Percentiles rank a stretch among this genome's conserved stretches.
Conservation (phyloP, 2,797 vertebrate species). For the Ataeniobius toweri region DNA sequence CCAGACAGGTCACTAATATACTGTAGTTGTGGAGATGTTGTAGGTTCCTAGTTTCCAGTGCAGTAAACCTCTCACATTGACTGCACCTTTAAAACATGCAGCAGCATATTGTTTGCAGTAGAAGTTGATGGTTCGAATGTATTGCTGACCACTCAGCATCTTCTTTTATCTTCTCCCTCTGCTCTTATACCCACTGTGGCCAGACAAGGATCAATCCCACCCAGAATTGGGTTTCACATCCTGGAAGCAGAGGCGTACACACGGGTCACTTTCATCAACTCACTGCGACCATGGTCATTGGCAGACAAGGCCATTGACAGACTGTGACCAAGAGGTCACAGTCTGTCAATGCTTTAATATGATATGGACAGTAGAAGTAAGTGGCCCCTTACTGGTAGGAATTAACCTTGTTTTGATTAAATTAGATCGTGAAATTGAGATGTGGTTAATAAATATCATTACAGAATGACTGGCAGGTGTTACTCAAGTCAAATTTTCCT, state of each 20-base stretch:
- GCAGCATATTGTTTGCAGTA: conserved; percentile 52
- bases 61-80: background rate
- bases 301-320: conserved; percentile 52
- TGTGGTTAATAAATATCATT: background rate
- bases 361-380: conserved; percentile 38
- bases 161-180: conserved; percentile 72
- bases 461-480: background rate
- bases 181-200: conserved; percentile 62
- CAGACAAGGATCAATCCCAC: conserved; percentile 78
- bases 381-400: conserved; percentile 22
- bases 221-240: conserved; percentile 76
- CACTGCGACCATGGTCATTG: conserved; percentile 55
- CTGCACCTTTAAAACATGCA: conserved; percentile 52
- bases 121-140: conserved; percentile 70
- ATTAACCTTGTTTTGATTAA: conserved; percentile 29
- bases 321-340: conserved; percentile 63
- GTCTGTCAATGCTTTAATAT: too few relatives aligned
- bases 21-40: background rate
- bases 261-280: conserved; percentile 73
- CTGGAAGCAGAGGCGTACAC: conserved; percentile 74
- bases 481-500: background rate
- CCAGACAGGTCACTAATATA: background rate
- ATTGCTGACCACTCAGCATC: conserved; percentile 68
- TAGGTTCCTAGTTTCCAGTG: too few relatives aligned
- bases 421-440: conserved; percentile 9